Percentiles rank a stretch among this genome's conserved stretches.
Conservation (phyloP, 2,113 vertebrate genomes). For the Tachycineta bicolor region DNA sequence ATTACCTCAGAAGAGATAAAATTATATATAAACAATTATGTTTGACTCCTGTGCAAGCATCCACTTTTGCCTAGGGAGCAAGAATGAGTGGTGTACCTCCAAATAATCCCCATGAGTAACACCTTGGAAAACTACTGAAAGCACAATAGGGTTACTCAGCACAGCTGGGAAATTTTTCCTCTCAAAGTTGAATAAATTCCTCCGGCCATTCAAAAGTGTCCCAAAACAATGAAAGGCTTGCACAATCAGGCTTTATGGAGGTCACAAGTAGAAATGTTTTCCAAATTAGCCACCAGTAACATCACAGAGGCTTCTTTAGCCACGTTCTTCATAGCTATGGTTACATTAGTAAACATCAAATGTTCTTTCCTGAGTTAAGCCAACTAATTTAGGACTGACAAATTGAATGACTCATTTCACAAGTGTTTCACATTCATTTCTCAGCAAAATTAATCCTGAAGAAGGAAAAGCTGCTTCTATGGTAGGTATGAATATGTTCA, state of each 20-base stretch:
- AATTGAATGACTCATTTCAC: conserved; percentile 23
- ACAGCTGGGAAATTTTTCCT: background rate
- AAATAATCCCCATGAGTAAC: background rate
- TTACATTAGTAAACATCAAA: background rate
- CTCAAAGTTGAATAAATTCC: background rate
- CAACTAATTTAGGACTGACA: background rate
- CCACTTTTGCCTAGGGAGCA: background rate
- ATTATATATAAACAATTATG: background rate
- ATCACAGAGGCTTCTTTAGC: background rate
- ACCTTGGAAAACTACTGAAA: background rate
- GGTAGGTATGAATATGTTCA: background rate
- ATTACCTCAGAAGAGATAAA: background rate
- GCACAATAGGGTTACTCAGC: background rate
- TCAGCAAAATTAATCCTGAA: background rate
- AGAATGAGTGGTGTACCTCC: background rate
- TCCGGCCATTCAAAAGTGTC: background rate
- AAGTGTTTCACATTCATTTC: background rate
- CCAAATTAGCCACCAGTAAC: background rate
- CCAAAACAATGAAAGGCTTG: background rate
- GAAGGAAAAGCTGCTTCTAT: background rate
- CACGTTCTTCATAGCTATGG: background rate
- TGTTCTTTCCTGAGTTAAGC: background rate
- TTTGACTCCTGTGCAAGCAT: background rate
- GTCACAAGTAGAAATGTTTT: background rate
- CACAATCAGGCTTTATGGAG: background rate